Conservation (phyloP, 2,113 vertebrate genomes). For the Pelecanus crispus region DNA sequence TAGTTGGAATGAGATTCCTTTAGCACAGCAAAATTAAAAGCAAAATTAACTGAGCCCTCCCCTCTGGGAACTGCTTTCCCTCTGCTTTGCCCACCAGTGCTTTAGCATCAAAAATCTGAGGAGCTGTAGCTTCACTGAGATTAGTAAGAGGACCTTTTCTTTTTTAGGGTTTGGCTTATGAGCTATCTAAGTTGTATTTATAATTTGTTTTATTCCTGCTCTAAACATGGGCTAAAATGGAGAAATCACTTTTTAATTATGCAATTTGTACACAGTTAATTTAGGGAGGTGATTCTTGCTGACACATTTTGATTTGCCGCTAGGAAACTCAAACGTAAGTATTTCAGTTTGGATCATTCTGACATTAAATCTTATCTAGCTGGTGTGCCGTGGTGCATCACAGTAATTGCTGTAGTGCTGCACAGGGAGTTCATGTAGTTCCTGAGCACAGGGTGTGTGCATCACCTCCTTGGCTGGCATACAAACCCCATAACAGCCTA, state of each 20-base stretch:
- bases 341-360: not conserved
- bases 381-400: accelerated
- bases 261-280: not conserved
- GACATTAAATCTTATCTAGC: not conserved
- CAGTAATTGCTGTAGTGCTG: not conserved
- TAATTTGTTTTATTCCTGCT: not conserved
- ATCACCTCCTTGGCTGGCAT: not conserved
- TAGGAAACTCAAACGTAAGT: not conserved
- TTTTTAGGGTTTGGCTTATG: not conserved
- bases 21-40: not conserved
- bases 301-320: not conserved
- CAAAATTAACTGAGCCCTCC: not conserved
- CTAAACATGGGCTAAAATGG: not conserved
- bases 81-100: not conserved
- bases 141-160: not conserved
- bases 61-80: not conserved
- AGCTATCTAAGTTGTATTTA: not conserved
- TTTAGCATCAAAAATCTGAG: not conserved
- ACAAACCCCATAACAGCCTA: not conserved
- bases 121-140: not conserved
- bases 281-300: not conserved
- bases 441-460: accelerated
- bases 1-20: not conserved
- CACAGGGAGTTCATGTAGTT: accelerated
- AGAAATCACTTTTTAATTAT: not conserved